A percentile compares a stretch with the other conserved stretches of the same genome.
Conservation (phyloP, 2,797 vertebrate genomes). For the Sebastes alutus region DNA sequence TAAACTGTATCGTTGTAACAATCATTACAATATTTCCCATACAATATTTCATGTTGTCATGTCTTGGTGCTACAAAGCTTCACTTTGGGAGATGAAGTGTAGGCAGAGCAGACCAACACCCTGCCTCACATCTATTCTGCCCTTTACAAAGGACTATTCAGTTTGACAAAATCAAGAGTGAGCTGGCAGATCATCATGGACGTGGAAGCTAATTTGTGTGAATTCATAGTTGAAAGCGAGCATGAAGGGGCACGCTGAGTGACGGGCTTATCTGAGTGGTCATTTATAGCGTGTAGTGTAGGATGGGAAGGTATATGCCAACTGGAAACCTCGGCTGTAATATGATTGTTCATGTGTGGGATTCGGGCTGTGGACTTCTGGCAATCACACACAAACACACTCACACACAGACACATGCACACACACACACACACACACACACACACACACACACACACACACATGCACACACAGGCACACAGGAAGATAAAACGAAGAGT, state of each 20-base stretch:
- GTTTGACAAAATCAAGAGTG: neutral
- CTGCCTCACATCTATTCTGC: neutral
- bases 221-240: neutral
- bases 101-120: neutral
- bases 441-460: neutral
- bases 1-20: neutral
- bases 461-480: neutral
- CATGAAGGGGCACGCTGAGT: neutral
- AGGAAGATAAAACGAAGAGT: slow-evolving; percentile 24
- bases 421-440: neutral
- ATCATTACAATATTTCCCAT: neutral
- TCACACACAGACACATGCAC: neutral
- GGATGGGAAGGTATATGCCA: slow-evolving; percentile 18
- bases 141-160: neutral
- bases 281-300: slow-evolving; percentile 18
- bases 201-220: neutral
- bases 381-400: slow-evolving; percentile 6
- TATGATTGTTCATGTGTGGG: slow-evolving; percentile 39
- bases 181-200: neutral
- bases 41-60: neutral
- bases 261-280: neutral
- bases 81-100: neutral
- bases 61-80: neutral
- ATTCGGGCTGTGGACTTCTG: slow-evolving; percentile 23
- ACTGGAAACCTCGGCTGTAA: slow-evolving; percentile 10